These are phyloP conservation scores for Yponomeuta malinellus DNA, from an alignment of 2,888 invertebrate species.

Conservation along the genomic window DNA sequence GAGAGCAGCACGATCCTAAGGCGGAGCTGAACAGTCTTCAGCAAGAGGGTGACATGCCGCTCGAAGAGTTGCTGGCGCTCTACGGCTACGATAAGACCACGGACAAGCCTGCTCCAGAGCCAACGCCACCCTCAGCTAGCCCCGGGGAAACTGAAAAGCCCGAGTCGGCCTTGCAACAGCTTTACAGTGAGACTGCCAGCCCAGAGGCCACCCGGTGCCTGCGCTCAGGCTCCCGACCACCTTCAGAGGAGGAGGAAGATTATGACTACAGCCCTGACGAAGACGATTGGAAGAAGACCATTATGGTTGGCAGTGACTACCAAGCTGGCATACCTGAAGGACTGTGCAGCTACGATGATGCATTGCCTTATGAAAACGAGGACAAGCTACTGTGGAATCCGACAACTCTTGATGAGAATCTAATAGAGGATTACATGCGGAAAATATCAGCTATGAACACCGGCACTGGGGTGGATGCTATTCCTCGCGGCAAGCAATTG, in stretches of 20 bases:
- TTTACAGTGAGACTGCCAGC: constrained; percentile 56
- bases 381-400: constrained; percentile 97
- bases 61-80: constrained; percentile 92
- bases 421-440: constrained; percentile 88
- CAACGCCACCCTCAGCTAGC: constrained; percentile 37
- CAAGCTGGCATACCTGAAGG: constrained; percentile 96
- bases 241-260: constrained; percentile 89
- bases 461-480: constrained; percentile 61
- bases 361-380: constrained; percentile 95
- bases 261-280: constrained; percentile 89
- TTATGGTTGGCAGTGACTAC: constrained; percentile 96
- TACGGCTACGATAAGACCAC: constrained; percentile 83
- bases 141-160: constrained; percentile 60
- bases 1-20: constrained; percentile 88
- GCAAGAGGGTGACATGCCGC: constrained; percentile 96
- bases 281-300: constrained; percentile 94
- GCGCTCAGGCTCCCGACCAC: constrained; percentile 81
- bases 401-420: constrained; percentile 79
- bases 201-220: constrained; percentile 65
- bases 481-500: constrained; percentile 85
- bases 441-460: constrained; percentile 73
- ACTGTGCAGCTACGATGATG: constrained; percentile 93
- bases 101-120: constrained; percentile 55
- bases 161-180: constrained; percentile 66
- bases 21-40: constrained; percentile 93